Percentiles rank a stretch among this genome's conserved stretches.
Conservation (phyloP, 2,888 invertebrate species). For the Eremobia ochroleuca region DNA sequence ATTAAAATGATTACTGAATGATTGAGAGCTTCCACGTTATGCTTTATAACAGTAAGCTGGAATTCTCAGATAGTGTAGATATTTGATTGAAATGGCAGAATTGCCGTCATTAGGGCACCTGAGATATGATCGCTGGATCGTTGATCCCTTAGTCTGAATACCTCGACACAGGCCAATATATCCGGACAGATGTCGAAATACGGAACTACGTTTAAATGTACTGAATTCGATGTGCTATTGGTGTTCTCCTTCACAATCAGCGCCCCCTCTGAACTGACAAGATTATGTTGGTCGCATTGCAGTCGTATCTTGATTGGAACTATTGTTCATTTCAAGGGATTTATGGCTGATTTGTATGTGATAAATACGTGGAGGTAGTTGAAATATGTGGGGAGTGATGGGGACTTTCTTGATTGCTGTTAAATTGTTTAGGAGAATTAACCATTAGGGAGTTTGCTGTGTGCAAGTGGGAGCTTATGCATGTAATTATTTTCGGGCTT, state of each 20-base stretch:
- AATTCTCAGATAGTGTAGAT: slow-evolving; percentile 72
- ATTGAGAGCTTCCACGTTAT: slow-evolving; percentile 51
- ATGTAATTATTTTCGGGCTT: slow-evolving; percentile 25
- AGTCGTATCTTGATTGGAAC: slow-evolving; percentile 77
- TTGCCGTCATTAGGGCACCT: slow-evolving; percentile 77
- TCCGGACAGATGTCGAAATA: slow-evolving; percentile 22
- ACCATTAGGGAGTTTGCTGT: slow-evolving; percentile 46
- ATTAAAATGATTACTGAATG: slow-evolving; percentile 28
- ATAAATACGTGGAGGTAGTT: slow-evolving; percentile 55
- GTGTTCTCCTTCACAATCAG: slow-evolving; percentile 26
- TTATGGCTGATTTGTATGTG: slow-evolving; percentile 66
- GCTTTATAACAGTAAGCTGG: slow-evolving; percentile 25
- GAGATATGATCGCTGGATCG: slow-evolving; percentile 69
- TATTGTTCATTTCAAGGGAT: slow-evolving; percentile 77
- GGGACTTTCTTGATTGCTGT: slow-evolving; percentile 58
- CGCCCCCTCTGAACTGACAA: slow-evolving; percentile 31
- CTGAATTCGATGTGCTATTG: not conserved
- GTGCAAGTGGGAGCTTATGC: slow-evolving; percentile 16
- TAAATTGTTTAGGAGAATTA: slow-evolving; percentile 58
- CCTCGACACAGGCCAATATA: slow-evolving; percentile 44
- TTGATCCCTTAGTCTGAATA: slow-evolving; percentile 61
- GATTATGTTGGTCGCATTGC: slow-evolving; percentile 41
- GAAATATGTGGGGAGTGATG: slow-evolving; percentile 40
- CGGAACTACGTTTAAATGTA: slow-evolving; percentile 36
- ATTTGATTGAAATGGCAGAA: slow-evolving; percentile 82